A percentile compares a stretch with the other conserved stretches of the same genome.
These are phyloP conservation scores for Pseudoatta argentina DNA, from an alignment of 1,140 invertebrate species.

Conservation along the genomic window DNA sequence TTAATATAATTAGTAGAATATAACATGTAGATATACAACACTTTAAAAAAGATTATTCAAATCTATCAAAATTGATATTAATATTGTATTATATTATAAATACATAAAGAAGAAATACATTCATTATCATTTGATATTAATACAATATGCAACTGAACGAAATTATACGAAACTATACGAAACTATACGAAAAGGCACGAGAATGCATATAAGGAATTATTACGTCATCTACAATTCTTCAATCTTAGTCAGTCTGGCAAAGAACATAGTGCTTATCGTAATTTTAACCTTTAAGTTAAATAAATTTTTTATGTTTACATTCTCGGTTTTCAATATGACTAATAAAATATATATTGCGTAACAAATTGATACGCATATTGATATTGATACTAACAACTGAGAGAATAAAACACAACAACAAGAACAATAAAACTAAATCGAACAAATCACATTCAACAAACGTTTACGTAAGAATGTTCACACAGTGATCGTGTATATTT, in stretches of 20 bases:
- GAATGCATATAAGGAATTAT: background rate
- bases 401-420: background rate
- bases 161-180: background rate
- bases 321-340: background rate
- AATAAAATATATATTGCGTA: background rate
- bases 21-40: too few relatives aligned
- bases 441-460: background rate
- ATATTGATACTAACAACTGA: background rate
- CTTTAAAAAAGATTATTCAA: background rate
- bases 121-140: background rate
- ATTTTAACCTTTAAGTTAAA: background rate
- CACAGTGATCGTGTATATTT: background rate
- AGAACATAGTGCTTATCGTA: background rate
- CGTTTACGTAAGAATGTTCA: background rate
- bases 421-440: background rate
- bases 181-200: constrained; percentile 1
- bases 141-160: background rate
- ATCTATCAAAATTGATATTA: background rate
- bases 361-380: background rate
- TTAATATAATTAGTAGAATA: background rate
- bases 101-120: background rate
- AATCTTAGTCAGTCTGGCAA: background rate
- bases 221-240: background rate
- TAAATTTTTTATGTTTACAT: background rate
- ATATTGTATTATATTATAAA: background rate